phyloP scores from a whole-genome alignment of 2,888 invertebrate genomes.

The Laspeyria flexula region DNA sequence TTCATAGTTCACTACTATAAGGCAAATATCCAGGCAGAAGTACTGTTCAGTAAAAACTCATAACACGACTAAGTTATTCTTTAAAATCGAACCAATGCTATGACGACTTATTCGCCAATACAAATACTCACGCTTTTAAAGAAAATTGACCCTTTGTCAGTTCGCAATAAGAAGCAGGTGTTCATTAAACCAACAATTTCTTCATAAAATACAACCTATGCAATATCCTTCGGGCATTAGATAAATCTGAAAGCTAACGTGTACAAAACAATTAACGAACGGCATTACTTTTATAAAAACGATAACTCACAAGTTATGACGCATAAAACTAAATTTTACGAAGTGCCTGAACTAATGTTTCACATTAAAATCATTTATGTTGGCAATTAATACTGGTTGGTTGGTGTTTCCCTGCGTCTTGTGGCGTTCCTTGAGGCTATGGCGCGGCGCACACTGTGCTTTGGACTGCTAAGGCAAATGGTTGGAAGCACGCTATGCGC shows the following conservation, averaged over 20 bases:
- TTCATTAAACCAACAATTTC: background rate
- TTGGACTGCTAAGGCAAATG: conserved; percentile 57
- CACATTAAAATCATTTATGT: conserved; percentile 74
- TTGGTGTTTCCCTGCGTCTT: conserved; percentile 51
- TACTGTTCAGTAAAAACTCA: too few species aligned
- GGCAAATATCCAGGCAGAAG: too few species aligned
- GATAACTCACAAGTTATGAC: conserved; percentile 13
- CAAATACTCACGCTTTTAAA: too few species aligned
- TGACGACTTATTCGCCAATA: too few species aligned
- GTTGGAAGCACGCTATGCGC: conserved; percentile 64
- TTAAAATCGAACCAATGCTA: too few species aligned
- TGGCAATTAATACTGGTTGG: conserved; percentile 70
- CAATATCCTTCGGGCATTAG: background rate
- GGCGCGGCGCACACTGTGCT: conserved; percentile 49
- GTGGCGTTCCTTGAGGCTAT: conserved; percentile 54
- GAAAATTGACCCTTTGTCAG: too few species aligned
- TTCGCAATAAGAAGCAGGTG: background rate
- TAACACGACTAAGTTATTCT: too few species aligned
- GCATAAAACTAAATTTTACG: conserved; percentile 41
- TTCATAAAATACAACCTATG: background rate
- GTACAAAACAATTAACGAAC: conserved; percentile 1
- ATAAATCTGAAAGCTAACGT: background rate
- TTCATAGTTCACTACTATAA: too few species aligned
- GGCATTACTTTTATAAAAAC: conserved; percentile 10
- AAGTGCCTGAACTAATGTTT: conserved; percentile 54